phyloP scores from a whole-genome alignment of 2,113 vertebrate genomes.

The Chamaetylas fuelleborni region DNA sequence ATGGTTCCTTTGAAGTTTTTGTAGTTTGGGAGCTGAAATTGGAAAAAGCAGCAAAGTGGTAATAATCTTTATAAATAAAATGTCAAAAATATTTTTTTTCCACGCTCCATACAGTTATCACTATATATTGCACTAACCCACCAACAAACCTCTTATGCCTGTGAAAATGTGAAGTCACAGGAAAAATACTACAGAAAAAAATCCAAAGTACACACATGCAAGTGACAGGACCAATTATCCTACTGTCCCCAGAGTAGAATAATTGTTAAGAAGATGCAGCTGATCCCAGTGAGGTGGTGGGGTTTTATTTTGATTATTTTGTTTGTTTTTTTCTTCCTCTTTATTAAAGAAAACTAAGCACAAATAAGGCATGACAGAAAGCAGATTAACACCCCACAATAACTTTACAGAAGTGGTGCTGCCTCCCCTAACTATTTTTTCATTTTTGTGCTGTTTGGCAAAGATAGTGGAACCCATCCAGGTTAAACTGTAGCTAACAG shows the following conservation, averaged over 20 bases:
- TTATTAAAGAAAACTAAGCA: not conserved
- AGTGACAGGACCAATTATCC: not conserved
- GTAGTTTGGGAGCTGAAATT: constrained; percentile 91
- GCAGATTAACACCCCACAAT: not conserved
- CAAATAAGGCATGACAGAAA: not conserved
- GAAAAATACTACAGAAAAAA: not conserved
- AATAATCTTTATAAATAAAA: not conserved
- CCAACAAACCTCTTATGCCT: not conserved
- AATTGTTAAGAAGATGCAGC: not conserved
- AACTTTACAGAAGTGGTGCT: not conserved
- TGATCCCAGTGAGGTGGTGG: not conserved
- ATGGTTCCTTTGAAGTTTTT: constrained; percentile 96
- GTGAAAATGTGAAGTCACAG: not conserved
- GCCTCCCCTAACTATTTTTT: not conserved
- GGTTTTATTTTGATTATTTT: not conserved
- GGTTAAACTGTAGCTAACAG: not conserved
- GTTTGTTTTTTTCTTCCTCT: not conserved
- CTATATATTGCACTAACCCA: not conserved
- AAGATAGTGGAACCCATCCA: not conserved
- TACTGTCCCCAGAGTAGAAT: not conserved
- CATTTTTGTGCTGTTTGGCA: not conserved
- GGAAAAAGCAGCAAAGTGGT: not conserved
- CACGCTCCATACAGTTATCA: not conserved
- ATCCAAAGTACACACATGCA: not conserved
- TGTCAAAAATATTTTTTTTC: not conserved